phyloP scores from a whole-genome alignment of 1,140 invertebrate species.

The Cotesia chilonis region DNA sequence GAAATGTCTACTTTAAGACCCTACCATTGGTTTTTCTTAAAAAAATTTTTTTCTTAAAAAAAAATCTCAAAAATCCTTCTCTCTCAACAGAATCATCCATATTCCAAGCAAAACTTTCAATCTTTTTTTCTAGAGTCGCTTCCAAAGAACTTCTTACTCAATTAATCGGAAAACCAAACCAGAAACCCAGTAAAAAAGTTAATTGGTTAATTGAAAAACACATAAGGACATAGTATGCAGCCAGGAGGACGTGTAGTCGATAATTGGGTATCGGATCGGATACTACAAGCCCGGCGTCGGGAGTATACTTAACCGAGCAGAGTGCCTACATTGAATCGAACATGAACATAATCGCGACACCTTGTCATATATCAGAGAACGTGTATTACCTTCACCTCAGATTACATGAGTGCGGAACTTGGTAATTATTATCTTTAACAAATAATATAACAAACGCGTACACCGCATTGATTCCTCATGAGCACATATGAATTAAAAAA shows the following conservation, averaged over 20 bases:
- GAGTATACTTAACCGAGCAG: slow-evolving; percentile 34
- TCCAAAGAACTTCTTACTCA: no score
- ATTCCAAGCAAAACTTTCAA: no score
- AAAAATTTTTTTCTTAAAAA: no score
- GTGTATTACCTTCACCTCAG: slow-evolving; percentile 38
- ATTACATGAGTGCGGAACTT: slow-evolving; percentile 40
- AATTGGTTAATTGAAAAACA: neutral
- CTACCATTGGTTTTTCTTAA: no score
- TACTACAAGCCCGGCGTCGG: slow-evolving; percentile 34
- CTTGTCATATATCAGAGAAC: slow-evolving; percentile 29
- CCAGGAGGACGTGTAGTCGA: slow-evolving; percentile 40
- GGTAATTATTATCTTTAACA: slow-evolving; percentile 41
- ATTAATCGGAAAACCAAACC: no score
- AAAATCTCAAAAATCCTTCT: no score
- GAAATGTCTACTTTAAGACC: no score
- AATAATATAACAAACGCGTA: slow-evolving; percentile 4
- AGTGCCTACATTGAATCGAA: no score
- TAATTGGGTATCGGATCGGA: slow-evolving; percentile 47
- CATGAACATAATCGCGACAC: slow-evolving; percentile 44
- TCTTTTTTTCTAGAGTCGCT: no score
- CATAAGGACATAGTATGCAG: neutral
- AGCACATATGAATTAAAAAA: neutral
- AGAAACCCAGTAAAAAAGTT: no score
- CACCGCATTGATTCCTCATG: neutral
- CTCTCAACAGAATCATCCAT: no score